Conservation (phyloP, 2,797 vertebrate genomes). For the Apodemus agrarius region DNA sequence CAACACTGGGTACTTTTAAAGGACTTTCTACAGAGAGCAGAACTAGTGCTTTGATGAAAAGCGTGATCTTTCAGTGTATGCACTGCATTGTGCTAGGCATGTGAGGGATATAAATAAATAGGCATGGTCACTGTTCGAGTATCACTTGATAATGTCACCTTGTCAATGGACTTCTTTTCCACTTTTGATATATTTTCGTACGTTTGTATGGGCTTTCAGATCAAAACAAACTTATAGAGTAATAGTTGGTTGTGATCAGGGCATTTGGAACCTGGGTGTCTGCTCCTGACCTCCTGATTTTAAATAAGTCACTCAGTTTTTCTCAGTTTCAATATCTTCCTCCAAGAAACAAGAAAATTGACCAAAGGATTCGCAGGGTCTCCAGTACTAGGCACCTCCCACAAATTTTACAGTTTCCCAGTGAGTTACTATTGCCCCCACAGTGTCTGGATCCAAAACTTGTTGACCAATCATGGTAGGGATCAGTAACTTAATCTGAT, state of each 20-base stretch:
- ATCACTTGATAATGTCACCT: not conserved
- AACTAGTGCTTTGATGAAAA: conserved; percentile 2
- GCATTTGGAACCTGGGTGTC: not conserved
- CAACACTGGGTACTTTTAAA: not conserved
- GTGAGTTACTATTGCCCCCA: not conserved
- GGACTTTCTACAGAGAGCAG: conserved; percentile 11
- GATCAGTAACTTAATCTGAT: conserved; percentile 18
- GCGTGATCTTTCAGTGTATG: not conserved
- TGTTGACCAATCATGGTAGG: not conserved
- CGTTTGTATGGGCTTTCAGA: not conserved
- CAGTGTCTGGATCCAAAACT: not conserved
- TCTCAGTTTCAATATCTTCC: not conserved
- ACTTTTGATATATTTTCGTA: not conserved
- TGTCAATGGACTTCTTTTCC: conserved; percentile 2
- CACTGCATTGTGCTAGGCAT: not conserved
- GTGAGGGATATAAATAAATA: not conserved
- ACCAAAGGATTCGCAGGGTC: not conserved
- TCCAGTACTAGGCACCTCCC: not conserved
- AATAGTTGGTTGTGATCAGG: not conserved
- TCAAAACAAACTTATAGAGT: not conserved
- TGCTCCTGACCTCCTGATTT: not conserved
- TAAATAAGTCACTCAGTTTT: not conserved
- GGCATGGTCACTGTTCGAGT: not conserved
- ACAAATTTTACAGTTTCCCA: not conserved
- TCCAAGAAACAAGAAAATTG: not conserved